Base-by-base conservation (phyloP, 2,888 invertebrate species). In the Drosophila demipolita region DNA sequence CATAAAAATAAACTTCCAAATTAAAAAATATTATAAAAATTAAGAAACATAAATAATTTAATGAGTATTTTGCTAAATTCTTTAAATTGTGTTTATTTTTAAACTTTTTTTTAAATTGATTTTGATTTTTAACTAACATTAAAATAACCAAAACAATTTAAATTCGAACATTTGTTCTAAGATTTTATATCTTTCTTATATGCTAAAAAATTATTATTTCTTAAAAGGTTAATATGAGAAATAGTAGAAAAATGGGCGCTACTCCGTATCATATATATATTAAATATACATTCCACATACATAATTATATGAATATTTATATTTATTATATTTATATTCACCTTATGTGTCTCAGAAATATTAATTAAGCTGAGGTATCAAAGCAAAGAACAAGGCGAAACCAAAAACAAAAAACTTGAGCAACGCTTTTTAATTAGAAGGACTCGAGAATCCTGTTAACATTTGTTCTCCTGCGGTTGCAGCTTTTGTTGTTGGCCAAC, bases 371-470 rank as follows among this genome's bases (percentile, higher is more conserved):
- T 45, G 45, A 1, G 15, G 15, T 15, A 45, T 45, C 23, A 15
- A 23, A 15, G 45, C 20, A 45, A 26, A 35, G 64, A 33, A 49
- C 26, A 17, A 12, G 5, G 64, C 23, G 26, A 49, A 45, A 45
- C 49, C 12, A 53, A 45, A 36, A 33, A n/a, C 20, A 17, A 8
- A 26, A 33, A 26, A 33, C 29, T 7, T 12, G 26, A 12, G n/a
- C n/a, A 70, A 66, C 45, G 63, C 52, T 68, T 69, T 79, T 80
- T 81, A 76, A 73, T 79, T 73, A 77, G 48, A 50, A 38, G 45
- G 53, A 50, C 38, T 38, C 29, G 9, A 32, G 61, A 53, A 50
- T 42, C 29, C 58, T 55, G 61, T 66, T 54, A 54, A 64, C 65
- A 48, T 62, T 71, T 68, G 20, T 55, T 33, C 57, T 32, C 48